Conservation (phyloP, 1,140 invertebrate species). For the Neodiprion fabricii region DNA sequence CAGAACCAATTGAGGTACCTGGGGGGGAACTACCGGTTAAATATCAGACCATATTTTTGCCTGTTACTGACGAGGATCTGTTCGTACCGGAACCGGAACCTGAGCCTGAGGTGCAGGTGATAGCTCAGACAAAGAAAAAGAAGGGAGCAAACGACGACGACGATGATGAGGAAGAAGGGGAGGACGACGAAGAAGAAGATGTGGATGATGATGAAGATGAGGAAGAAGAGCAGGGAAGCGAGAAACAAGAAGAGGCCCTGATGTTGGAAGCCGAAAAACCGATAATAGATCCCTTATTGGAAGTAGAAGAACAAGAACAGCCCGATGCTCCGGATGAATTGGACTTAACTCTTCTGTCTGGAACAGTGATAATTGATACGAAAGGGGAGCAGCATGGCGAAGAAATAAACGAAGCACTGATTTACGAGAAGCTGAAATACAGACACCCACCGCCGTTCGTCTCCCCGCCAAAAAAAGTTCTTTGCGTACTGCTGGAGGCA, state of each 20-base stretch:
- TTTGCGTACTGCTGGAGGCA: slow-evolving; percentile 45
- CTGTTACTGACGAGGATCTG: slow-evolving; percentile 47
- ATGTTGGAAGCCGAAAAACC: slow-evolving; percentile 16
- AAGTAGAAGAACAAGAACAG: slow-evolving; percentile 37
- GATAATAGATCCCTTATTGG: slow-evolving; percentile 32
- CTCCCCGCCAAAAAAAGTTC: slow-evolving; percentile 41
- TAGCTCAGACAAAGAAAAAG: slow-evolving; percentile 28
- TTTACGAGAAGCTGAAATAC: slow-evolving; percentile 50
- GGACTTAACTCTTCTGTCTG: slow-evolving; percentile 50
- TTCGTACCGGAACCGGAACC: slow-evolving; percentile 21
- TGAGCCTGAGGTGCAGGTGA: slow-evolving; percentile 3
- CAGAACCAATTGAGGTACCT: slow-evolving; percentile 22
- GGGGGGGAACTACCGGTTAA: slow-evolving; percentile 26
- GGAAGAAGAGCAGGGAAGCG: background rate
- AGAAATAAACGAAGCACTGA: slow-evolving; percentile 27
- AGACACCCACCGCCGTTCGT: slow-evolving; percentile 47
- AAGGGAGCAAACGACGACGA: slow-evolving; percentile 21
- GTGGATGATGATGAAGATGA: slow-evolving; percentile 14
- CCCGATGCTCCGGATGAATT: slow-evolving; percentile 43
- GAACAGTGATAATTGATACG: slow-evolving; percentile 36
- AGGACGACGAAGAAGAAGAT: slow-evolving; percentile 25
- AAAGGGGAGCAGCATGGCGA: slow-evolving; percentile 26
- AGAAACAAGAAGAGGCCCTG: slow-evolving; percentile 5
- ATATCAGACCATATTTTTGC: slow-evolving; percentile 46
- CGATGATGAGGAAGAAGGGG: slow-evolving; percentile 24